Evolutionary conservation across 2,113 vertebrate genomes (phyloP).

Genomic region (Laticauda colubrina): DNA sequence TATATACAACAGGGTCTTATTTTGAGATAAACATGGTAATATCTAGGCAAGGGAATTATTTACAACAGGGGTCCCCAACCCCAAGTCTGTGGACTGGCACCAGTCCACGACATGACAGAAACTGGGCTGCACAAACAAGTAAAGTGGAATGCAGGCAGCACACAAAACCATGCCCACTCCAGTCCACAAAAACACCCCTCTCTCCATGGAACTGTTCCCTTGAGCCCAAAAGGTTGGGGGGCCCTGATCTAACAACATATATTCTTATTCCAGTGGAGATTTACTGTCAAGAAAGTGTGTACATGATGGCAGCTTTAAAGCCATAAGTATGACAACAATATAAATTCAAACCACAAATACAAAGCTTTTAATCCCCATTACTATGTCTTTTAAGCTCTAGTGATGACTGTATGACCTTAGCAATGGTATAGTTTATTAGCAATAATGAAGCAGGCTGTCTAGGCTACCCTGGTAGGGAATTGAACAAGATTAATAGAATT

Average conservation of each 20-base stretch:
- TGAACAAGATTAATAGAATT: background rate
- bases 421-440: background rate
- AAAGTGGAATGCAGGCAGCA: too few relatives aligned
- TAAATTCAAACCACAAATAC: background rate
- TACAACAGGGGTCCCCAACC: background rate
- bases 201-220: too few relatives aligned
- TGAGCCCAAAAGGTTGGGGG: too few relatives aligned
- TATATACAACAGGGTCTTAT: too few relatives aligned
- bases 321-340: background rate
- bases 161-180: too few relatives aligned
- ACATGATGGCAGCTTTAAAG: background rate
- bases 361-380: background rate
- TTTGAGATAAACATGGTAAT: too few relatives aligned
- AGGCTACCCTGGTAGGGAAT: background rate
- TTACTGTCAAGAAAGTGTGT: background rate
- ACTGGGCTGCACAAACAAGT: too few relatives aligned
- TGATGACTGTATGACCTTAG: background rate
- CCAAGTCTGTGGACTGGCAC: too few relatives aligned
- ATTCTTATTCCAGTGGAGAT: background rate
- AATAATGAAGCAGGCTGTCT: background rate
- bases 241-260: too few relatives aligned
- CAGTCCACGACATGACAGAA: too few relatives aligned
- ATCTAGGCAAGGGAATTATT: background rate
- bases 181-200: too few relatives aligned
- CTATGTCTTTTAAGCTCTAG: background rate